A percentile compares a stretch with the other conserved stretches of the same genome.
phyloP scores from a whole-genome alignment of 1,140 invertebrate species.

The Drosophila obscura region DNA sequence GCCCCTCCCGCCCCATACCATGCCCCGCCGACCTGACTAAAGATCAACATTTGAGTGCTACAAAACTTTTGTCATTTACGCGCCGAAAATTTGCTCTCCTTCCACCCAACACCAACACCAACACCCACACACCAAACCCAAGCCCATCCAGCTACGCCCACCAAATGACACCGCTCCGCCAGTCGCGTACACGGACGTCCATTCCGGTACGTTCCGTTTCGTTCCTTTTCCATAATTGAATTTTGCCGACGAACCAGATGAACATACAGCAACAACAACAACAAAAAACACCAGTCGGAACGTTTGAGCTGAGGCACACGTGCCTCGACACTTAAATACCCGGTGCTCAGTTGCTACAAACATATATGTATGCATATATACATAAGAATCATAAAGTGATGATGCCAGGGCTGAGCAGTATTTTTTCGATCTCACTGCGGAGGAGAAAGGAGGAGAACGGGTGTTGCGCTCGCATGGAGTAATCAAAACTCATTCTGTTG shows the following conservation, averaged over 20 bases:
- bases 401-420: too few relatives aligned
- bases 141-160: slow-evolving; percentile 19
- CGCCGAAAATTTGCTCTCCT: slow-evolving; percentile 61
- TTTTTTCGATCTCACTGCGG: too few relatives aligned
- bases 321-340: too few relatives aligned
- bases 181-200: too few relatives aligned
- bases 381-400: too few relatives aligned
- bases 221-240: slow-evolving; percentile 67
- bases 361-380: too few relatives aligned
- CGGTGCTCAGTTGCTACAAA: too few relatives aligned
- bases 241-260: slow-evolving; percentile 47
- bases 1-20: slow-evolving; percentile 17
- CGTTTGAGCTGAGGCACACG: background rate
- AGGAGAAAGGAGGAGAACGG: too few relatives aligned
- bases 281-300: background rate
- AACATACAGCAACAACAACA: slow-evolving; percentile 35
- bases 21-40: slow-evolving; percentile 53
- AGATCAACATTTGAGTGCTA: slow-evolving; percentile 73
- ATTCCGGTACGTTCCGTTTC: slow-evolving; percentile 12
- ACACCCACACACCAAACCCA: too few relatives aligned
- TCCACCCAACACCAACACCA: background rate
- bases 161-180: slow-evolving; percentile 41
- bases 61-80: slow-evolving; percentile 80
- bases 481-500: too few relatives aligned
- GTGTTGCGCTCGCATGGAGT: too few relatives aligned